Evolutionary conservation across 2,113 vertebrate species (phyloP).

Genomic region (Grus americana): DNA sequence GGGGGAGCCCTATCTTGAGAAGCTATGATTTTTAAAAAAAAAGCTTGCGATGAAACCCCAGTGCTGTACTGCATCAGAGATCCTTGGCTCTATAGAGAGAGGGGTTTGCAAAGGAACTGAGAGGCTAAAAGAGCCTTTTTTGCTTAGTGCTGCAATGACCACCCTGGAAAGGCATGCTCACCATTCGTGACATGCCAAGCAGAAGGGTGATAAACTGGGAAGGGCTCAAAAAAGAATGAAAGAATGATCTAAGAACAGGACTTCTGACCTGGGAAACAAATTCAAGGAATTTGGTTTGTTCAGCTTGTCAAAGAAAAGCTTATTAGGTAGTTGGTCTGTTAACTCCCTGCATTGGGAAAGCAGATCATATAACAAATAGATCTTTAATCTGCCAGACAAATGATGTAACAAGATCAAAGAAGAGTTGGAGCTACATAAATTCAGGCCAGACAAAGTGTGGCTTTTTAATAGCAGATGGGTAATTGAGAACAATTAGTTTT

Average conservation of each 20-base stretch:
- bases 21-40: neutral
- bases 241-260: neutral
- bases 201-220: neutral
- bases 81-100: neutral
- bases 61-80: neutral
- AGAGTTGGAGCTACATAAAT: conserved; percentile 4
- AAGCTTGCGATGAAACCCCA: neutral
- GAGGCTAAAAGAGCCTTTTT: neutral
- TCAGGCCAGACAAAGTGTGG: neutral
- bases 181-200: neutral
- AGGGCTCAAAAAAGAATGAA: neutral
- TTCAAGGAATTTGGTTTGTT: neutral
- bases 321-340: neutral
- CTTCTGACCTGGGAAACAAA: neutral
- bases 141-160: neutral
- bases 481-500: conserved; percentile 5
- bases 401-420: conserved; percentile 34
- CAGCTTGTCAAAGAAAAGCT: neutral
- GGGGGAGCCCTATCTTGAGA: neutral
- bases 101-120: neutral
- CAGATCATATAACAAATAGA: conserved; percentile 13
- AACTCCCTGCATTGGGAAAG: neutral
- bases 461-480: neutral
- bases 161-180: neutral
- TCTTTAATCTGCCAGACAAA: conserved; percentile 22